Evolutionary conservation across 2,113 vertebrate species (phyloP), one percentile per base, ranked within the genome.

Genomic region (Actenoides lindsayi): DNA sequence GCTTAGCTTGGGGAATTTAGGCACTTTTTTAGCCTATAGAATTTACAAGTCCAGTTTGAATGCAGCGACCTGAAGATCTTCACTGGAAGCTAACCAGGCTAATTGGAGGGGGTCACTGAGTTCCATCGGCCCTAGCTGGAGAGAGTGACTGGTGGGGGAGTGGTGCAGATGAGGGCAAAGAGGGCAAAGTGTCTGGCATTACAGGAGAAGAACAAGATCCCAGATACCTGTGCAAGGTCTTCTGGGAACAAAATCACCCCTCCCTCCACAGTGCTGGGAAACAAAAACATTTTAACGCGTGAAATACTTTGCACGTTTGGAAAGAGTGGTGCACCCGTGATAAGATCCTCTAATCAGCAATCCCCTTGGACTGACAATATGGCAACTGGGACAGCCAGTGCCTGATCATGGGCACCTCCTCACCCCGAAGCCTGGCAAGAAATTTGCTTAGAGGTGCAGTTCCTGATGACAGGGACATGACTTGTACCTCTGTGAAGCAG

Each of bases 401-500:
- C 19, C 9, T 28, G 63, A 5, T 11, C 19, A 9, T 2, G 4
- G 35, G 35, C 60, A 16, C 6, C 31, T 74, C 33, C 37, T 42
- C 37, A 35, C n/a, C 25, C 44, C 21, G 51, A 23, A 70, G n/a
- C 42, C 30, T 2, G 41, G 56, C 76, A 59, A 53, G 63, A 64
- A 53, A 64, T 76, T 20, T 67, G 44, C 44, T 86, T 64, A 24
- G 76, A 82, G 30, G 16, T 77, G 39, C 37, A 20, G 11, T 54
- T 86, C 28, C 63, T 1, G 1, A 4, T 24, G 53, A 30, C 16
- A 3, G 1, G 30, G 56, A 25, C 3, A 1, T 31, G 74, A 10
- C 23, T 31, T 42, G 27, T 37, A 33, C 27, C 31, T 37, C 21
- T 64, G 7, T 60, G 35, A 48, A 48, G 50, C 20, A 33, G 13